A percentile compares a stretch with the other conserved stretches of the same genome.
phyloP scores from a whole-genome alignment of 2,113 vertebrate species.

The Corapipo altera region DNA sequence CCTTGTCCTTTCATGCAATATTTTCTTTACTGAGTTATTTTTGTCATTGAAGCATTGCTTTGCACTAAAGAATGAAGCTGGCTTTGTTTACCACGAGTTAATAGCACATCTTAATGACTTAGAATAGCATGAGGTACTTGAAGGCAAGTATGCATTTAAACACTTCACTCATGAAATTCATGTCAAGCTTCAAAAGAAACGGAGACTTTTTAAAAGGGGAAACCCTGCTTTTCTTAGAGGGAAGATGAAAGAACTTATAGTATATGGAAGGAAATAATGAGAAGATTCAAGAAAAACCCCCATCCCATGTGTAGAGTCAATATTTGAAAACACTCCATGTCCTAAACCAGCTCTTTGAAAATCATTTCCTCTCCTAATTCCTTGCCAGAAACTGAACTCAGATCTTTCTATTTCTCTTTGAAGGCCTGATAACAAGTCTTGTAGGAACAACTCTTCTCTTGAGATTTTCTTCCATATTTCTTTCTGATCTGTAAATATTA shows the following conservation, averaged over 20 bases:
- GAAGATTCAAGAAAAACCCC: background rate
- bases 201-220: background rate
- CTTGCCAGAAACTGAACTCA: background rate
- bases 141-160: background rate
- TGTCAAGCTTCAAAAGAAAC: background rate
- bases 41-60: background rate
- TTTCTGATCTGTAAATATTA: background rate
- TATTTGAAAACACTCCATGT: background rate
- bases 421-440: background rate
- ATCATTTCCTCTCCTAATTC: background rate
- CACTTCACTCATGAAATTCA: background rate
- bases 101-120: background rate
- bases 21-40: background rate
- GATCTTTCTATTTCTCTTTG: background rate
- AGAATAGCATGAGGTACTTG: background rate
- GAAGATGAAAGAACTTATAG: background rate
- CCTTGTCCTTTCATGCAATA: background rate
- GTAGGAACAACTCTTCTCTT: background rate
- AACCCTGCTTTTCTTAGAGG: background rate
- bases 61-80: background rate
- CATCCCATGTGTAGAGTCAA: background rate
- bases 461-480: background rate
- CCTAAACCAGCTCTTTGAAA: background rate
- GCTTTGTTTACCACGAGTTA: background rate
- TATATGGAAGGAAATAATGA: background rate